Percentiles rank a stretch among this genome's conserved stretches.
Evolutionary conservation across 35 echinoderm and acorn worm genomes (phyloP).

Genomic region (Apostichopus californicus): DNA sequence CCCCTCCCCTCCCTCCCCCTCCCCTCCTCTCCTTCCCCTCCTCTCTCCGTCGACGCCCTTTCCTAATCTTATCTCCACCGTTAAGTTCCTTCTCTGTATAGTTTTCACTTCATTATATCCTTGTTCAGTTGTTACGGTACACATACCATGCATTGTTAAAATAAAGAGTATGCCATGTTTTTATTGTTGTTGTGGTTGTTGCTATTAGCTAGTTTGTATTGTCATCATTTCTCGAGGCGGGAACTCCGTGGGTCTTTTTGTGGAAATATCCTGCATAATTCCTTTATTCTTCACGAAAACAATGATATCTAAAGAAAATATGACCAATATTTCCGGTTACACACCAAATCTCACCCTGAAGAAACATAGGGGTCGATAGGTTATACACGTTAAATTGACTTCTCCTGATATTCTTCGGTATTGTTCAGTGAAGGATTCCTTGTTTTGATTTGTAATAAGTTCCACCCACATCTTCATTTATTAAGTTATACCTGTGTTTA

Average conservation of each 20-base stretch:
- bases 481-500: background rate
- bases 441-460: conserved; percentile 14
- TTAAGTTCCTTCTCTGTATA: no score
- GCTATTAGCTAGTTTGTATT: background rate
- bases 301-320: background rate
- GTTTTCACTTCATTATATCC: no score
- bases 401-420: background rate
- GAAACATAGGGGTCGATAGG: background rate
- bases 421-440: background rate
- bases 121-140: no score
- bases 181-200: no score
- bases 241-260: conserved; percentile 2
- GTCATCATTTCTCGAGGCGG: background rate
- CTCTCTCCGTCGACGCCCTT: no score
- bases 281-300: background rate
- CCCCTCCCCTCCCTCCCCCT: no score
- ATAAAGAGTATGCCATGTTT: no score
- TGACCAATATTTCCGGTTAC: background rate
- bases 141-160: no score
- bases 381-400: background rate
- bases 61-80: no score
- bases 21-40: no score
- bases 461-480: conserved; percentile 6
- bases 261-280: background rate
- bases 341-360: background rate